Conservation (phyloP, 92 coral and sea anemone genomes). For the Palythoa grandiflora region DNA sequence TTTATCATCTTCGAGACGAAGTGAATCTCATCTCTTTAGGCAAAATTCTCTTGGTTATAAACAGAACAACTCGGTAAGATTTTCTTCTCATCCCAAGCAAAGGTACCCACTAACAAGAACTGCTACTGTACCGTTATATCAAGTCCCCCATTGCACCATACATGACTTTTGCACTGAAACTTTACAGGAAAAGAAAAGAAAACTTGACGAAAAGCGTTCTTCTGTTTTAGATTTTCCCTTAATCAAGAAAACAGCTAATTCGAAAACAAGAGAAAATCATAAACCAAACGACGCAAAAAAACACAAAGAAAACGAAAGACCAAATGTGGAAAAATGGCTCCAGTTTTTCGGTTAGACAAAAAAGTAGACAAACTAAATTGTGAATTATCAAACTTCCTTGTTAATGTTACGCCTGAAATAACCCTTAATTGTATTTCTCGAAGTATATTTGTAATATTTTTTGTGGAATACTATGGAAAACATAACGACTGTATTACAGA, state of each 20-base stretch:
- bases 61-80: neutral
- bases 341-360: constrained; percentile 44
- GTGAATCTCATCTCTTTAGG: neutral
- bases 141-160: neutral
- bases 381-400: no score
- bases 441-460: no score
- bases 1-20: neutral
- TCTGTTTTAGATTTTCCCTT: neutral
- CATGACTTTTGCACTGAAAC: constrained; percentile 11
- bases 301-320: neutral
- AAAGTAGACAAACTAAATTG: neutral
- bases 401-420: no score
- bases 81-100: neutral
- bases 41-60: constrained; percentile 23
- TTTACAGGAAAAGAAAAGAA: constrained; percentile 9
- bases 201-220: neutral
- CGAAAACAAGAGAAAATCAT: neutral
- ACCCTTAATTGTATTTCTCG: no score
- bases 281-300: neutral
- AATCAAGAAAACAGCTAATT: neutral
- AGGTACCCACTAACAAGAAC: neutral
- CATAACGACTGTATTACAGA: no score
- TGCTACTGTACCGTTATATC: neutral
- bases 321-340: constrained; percentile 27
- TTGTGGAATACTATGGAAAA: no score